Evolutionary conservation across 2,797 vertebrate genomes (phyloP).

Genomic region (Hydrocynus forskahlii): DNA sequence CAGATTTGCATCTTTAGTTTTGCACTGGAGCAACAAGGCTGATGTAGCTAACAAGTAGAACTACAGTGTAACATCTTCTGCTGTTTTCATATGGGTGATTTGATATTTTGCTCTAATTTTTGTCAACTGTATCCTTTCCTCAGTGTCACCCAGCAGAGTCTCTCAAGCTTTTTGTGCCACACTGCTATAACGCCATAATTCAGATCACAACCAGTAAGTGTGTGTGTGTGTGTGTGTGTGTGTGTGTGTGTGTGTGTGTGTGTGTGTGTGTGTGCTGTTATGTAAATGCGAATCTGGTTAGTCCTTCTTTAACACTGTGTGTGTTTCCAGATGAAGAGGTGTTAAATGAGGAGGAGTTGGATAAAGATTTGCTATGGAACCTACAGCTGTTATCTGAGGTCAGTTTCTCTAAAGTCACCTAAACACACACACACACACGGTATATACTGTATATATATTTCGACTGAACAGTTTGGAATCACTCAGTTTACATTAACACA

Average conservation of each 20-base stretch:
- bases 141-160: conserved; percentile 94
- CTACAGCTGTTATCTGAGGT: conserved; percentile 97
- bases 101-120: background rate
- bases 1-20: no score
- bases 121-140: conserved; percentile 47
- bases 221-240: no score
- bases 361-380: conserved; percentile 97
- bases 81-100: no score
- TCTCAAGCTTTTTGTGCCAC: conserved; percentile 92
- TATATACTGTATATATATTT: no score
- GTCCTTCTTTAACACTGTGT: conserved; percentile 9
- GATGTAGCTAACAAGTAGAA: no score
- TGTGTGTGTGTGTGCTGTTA: no score
- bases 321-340: conserved; percentile 90
- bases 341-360: conserved; percentile 91
- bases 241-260: no score
- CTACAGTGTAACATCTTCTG: no score
- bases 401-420: conserved; percentile 43
- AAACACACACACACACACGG: no score
- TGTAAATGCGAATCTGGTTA: conserved; percentile 25
- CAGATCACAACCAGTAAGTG: conserved; percentile 91
- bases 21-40: no score
- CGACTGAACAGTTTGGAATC: no score
- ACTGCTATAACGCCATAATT: conserved; percentile 91
- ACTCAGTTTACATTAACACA: no score